Conservation (phyloP, 2,113 vertebrate genomes). For the Monarcha castaneiventris region DNA sequence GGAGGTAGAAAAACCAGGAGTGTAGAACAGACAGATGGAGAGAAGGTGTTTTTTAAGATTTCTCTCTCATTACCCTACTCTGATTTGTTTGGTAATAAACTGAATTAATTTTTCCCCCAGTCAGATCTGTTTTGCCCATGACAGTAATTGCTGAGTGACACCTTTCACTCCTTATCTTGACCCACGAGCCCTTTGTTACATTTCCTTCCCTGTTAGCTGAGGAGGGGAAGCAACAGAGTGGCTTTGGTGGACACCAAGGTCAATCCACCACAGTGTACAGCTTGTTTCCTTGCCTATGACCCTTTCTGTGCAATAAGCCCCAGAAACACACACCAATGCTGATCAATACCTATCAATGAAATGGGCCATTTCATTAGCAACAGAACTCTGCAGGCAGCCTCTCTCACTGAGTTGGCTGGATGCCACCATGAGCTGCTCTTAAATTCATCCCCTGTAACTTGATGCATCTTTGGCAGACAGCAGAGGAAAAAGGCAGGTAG, state of each 20-base stretch:
- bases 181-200: fast-evolving
- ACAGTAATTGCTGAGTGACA: not conserved
- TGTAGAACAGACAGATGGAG: not conserved
- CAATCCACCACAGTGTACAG: not conserved
- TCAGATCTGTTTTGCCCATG: fast-evolving
- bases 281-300: not conserved
- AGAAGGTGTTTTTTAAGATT: not conserved
- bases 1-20: not conserved
- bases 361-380: not conserved
- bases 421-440: not conserved
- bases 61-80: not conserved
- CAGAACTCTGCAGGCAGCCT: not conserved
- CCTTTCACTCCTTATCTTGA: not conserved
- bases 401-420: not conserved
- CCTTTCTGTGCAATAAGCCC: not conserved
- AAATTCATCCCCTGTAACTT: not conserved
- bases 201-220: not conserved
- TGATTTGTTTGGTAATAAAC: not conserved
- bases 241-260: not conserved
- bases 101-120: not conserved
- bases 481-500: not conserved
- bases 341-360: not conserved
- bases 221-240: not conserved
- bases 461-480: not conserved
- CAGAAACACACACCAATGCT: not conserved